phyloP scores from a whole-genome alignment of 1,140 invertebrate species.

The Sinonovacula constricta region DNA sequence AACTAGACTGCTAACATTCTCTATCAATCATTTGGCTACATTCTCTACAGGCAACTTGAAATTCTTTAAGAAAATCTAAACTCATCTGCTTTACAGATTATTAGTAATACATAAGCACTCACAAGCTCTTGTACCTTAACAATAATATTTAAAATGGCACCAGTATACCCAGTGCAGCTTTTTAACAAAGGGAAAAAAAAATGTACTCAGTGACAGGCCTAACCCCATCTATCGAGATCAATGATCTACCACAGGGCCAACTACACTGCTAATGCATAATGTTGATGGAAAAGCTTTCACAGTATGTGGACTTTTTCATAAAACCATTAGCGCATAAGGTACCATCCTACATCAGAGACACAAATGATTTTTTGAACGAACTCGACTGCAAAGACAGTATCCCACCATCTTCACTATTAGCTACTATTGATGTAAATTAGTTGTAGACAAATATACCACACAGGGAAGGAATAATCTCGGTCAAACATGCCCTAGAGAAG shows the following conservation, averaged over 20 bases:
- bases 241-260: background rate
- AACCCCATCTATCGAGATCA: too few relatives aligned
- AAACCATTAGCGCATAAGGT: background rate
- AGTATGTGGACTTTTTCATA: slow-evolving; percentile 1
- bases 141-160: too few relatives aligned
- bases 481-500: background rate
- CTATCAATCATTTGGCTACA: too few relatives aligned
- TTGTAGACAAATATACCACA: slow-evolving; percentile 10
- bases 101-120: too few relatives aligned
- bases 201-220: too few relatives aligned
- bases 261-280: background rate
- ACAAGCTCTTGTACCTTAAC: too few relatives aligned
- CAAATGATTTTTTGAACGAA: background rate
- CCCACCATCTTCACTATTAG: background rate
- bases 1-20: too few relatives aligned
- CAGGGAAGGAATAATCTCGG: slow-evolving; percentile 3
- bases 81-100: too few relatives aligned
- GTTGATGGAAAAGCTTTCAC: background rate
- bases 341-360: slow-evolving; percentile 8
- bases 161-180: too few relatives aligned
- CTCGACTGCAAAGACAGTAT: background rate
- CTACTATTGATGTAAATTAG: background rate
- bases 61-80: too few relatives aligned
- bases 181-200: too few relatives aligned
- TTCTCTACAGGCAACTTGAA: too few relatives aligned